These are phyloP conservation scores for Lepus townsendii DNA, from an alignment of 2,797 vertebrate genomes.

Conservation along the genomic window DNA sequence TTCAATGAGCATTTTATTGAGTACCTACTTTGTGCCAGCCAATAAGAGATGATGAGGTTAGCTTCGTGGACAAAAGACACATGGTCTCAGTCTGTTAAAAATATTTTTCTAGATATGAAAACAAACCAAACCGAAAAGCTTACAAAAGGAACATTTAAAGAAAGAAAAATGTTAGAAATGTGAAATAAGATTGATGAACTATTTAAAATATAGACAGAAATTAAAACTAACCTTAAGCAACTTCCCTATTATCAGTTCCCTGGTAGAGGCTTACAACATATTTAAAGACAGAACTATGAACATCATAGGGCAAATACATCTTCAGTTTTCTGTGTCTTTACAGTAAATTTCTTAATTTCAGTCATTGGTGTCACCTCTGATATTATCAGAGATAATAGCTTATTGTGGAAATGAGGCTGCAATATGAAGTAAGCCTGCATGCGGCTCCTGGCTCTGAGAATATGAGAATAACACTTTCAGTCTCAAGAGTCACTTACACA, in stretches of 20 bases:
- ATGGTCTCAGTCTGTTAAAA: background rate
- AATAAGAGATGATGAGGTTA: background rate
- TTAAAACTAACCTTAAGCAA: background rate
- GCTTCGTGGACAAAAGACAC: background rate
- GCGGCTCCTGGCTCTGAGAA: background rate
- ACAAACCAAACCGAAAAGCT: background rate
- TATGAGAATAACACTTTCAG: background rate
- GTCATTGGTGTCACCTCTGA: background rate
- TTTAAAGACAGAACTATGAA: background rate
- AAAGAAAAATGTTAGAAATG: background rate
- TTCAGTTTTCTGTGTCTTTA: background rate
- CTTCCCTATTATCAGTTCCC: background rate
- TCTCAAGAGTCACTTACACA: background rate
- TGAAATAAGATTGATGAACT: background rate
- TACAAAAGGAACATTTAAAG: background rate
- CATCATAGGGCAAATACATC: background rate
- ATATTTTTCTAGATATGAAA: background rate
- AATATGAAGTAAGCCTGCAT: background rate
- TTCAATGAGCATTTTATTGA: background rate
- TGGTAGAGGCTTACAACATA: background rate
- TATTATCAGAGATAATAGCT: background rate
- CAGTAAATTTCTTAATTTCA: background rate
- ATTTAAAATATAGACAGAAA: conserved; percentile 20
- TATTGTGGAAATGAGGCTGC: background rate
- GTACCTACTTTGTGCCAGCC: background rate